Conservation (phyloP, 2,797 vertebrate species). For the Sorex maritimensis region DNA sequence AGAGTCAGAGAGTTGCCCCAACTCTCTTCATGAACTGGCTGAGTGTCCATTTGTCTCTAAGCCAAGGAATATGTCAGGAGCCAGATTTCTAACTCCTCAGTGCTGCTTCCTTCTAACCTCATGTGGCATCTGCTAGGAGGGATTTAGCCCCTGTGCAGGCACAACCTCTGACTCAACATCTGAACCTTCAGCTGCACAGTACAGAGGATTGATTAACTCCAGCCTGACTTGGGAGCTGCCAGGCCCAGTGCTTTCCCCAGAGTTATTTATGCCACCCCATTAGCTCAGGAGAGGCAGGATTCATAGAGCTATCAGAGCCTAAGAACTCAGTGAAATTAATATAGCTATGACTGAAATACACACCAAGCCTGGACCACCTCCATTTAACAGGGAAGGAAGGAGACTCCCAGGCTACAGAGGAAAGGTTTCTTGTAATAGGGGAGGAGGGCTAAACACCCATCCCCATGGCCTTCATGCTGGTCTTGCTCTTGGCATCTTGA, state of each 20-base stretch:
- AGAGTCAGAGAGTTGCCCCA: not conserved
- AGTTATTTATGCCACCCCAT: conserved; percentile 82
- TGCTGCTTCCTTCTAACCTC: not conserved
- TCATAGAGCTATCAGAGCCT: conserved; percentile 79
- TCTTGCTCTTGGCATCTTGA: not conserved
- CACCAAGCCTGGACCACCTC: not conserved
- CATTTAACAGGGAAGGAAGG: conserved; percentile 9
- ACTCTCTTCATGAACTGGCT: not conserved
- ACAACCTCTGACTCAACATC: conserved; percentile 72
- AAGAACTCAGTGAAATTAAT: conserved; percentile 78
- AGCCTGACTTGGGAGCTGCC: conserved; percentile 68
- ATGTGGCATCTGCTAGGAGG: not conserved
- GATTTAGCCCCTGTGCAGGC: conserved; percentile 44
- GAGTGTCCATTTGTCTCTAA: not conserved
- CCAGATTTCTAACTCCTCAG: not conserved
- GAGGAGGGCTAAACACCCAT: not conserved
- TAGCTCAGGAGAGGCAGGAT: conserved; percentile 78
- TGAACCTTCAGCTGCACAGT: not conserved
- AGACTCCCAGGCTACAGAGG: not conserved
- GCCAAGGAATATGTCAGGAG: not conserved
- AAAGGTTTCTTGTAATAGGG: not conserved
- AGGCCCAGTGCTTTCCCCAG: not conserved
- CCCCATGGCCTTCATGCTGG: not conserved
- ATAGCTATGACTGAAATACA: conserved; percentile 66
- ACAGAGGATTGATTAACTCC: conserved; percentile 78